Percentiles rank a stretch among this genome's conserved stretches.
These are phyloP conservation scores for Mythimna vitellina DNA, from an alignment of 2,888 invertebrate genomes.

Conservation along the genomic window DNA sequence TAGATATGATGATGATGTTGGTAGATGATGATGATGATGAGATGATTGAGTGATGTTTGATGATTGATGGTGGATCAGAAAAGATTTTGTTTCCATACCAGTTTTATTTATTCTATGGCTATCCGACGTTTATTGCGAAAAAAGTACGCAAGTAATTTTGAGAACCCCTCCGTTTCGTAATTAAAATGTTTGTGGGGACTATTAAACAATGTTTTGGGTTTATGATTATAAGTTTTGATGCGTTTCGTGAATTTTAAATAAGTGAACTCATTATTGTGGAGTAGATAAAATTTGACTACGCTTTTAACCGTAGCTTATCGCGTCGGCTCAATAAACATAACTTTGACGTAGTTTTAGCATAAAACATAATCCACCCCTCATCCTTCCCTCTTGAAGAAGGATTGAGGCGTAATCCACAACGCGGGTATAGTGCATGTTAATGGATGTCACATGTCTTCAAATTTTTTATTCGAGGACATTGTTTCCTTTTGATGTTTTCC, in stretches of 20 bases:
- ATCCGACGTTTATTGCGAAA: conserved; percentile 48
- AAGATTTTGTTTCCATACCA: too few species aligned
- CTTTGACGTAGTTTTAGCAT: not conserved
- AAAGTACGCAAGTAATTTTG: conserved; percentile 51
- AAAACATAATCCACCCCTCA: too few species aligned
- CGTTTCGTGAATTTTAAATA: conserved; percentile 45
- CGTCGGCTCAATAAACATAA: not conserved
- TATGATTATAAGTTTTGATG: conserved; percentile 34
- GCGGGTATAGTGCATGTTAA: too few species aligned
- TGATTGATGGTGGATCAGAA: too few species aligned
- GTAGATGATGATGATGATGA: too few species aligned
- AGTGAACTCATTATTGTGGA: conserved; percentile 8
- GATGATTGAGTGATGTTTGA: too few species aligned
- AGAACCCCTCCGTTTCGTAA: conserved; percentile 48
- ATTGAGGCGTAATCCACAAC: too few species aligned
- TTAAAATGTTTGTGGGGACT: conserved; percentile 64
- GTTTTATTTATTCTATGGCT: conserved; percentile 24
- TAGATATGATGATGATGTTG: too few species aligned
- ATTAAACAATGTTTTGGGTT: conserved; percentile 48
- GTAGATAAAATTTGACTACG: not conserved
- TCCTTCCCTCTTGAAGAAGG: too few species aligned
- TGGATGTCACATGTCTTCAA: too few species aligned
- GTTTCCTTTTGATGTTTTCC: too few species aligned
- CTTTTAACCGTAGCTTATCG: not conserved
- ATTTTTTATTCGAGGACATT: too few species aligned